Evolutionary conservation across 2,113 vertebrate genomes (phyloP).

Genomic region (Nestor notabilis): DNA sequence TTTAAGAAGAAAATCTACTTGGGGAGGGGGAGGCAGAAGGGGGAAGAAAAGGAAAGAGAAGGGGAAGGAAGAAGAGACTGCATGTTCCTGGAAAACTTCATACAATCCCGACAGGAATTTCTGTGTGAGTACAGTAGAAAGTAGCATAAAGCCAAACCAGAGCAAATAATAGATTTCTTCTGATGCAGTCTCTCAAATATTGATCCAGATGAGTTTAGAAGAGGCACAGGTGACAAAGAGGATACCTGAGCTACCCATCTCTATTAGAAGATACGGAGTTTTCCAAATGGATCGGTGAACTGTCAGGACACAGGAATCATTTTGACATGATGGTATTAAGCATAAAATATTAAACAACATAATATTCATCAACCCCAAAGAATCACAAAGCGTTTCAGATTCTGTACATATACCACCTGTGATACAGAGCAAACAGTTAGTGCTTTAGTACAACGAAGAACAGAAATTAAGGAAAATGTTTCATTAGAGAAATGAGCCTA

Average conservation of each 20-base stretch:
- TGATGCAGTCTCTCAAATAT: neutral
- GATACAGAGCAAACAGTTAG: neutral
- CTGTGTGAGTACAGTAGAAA: neutral
- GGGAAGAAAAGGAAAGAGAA: neutral
- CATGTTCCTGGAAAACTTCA: neutral
- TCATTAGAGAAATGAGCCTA: neutral
- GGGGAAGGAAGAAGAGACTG: neutral
- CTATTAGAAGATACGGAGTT: neutral
- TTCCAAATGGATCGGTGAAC: neutral
- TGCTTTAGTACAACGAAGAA: neutral
- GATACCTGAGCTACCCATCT: neutral
- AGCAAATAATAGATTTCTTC: neutral
- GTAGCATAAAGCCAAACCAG: neutral
- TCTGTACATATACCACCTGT: neutral
- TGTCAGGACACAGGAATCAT: neutral
- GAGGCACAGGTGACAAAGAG: neutral
- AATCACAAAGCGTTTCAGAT: neutral
- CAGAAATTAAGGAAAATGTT: neutral
- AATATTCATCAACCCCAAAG: neutral
- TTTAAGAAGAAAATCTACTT: neutral
- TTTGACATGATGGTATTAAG: neutral
- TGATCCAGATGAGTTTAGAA: neutral
- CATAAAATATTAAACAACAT: neutral
- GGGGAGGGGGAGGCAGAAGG: neutral
- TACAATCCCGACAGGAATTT: neutral